Base-by-base conservation (phyloP, 1,140 invertebrate species). In the Trachymyrmex cornetzi region DNA sequence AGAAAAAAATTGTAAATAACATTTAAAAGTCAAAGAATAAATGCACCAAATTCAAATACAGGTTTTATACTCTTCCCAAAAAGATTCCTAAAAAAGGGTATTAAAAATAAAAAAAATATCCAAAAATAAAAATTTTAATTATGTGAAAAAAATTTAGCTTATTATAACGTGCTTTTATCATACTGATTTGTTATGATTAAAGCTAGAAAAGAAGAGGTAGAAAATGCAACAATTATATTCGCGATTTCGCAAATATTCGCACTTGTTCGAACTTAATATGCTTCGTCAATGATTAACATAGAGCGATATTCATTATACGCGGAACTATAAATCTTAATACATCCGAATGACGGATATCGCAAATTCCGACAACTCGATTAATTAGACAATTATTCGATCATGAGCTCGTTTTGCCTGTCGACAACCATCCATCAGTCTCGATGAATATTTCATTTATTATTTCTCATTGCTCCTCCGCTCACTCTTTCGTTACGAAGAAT, bases 341-440 rank as follows among this genome's bases (percentile, higher is more conserved):
- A 38, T 81, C 75, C 24, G 30, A 22, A 59, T 82, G 86, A 88
- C 22, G 57, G 34, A 87, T 82, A 50, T 48, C 50, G 55, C 61
- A 34, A 81, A 88, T 88, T 88, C 85, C 77, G 77, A 77, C 87
- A 88, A 69, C 30, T 38, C 22, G 38, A 87, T 88, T 87, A 87
- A 87, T 88, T 87, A 87, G n/a, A 50, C 12, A 12, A 44, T 27
- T 19, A 16, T 22, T 50, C 61, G 77, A 81, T 67, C n/a, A 27
- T 61, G 27, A 69, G 63, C 55, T 48, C 4, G 44, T 22, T 63
- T 16, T 61, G 34, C 38, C 72, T 38, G 79, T 64, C 72, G 53
- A 48, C 66, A 75, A 48, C 19, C 34, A 53, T 81, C 48, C 55
- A 74, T 86, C 85, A 81, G 48, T 0, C 44, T 27, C 55, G n/a